Evolutionary conservation across 1,140 invertebrate genomes (phyloP).

Genomic region (Leguminivora glycinivorella): DNA sequence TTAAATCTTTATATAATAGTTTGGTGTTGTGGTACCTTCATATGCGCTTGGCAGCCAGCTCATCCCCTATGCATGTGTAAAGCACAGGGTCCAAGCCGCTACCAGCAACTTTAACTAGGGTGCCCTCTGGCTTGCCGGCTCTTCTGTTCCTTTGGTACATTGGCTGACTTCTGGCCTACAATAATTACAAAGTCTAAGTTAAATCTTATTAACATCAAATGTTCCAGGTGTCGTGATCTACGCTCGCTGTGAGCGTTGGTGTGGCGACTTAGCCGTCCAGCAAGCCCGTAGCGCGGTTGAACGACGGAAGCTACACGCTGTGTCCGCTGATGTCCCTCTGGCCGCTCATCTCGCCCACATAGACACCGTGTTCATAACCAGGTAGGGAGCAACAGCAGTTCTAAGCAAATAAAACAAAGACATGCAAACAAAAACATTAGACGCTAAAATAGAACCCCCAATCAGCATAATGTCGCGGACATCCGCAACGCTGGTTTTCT

Average conservation of each 20-base stretch:
- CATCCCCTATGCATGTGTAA: conserved; percentile 56
- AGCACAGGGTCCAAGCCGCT: conserved; percentile 54
- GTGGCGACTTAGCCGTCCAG: conserved; percentile 66
- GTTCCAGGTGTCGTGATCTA: conserved; percentile 72
- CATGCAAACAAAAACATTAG: no score
- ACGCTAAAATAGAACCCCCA: no score
- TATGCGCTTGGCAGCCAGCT: conserved; percentile 69
- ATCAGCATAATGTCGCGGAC: no score
- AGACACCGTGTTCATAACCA: conserved; percentile 76
- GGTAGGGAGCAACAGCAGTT: conserved; percentile 48
- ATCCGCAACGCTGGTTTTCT: no score
- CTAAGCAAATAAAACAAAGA: no score
- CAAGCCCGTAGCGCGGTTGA: conserved; percentile 57
- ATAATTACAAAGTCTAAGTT: no score
- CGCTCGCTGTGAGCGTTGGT: conserved; percentile 72
- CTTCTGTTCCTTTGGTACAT: no score
- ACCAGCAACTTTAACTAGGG: no score
- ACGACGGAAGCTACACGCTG: conserved; percentile 52
- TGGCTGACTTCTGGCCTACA: no score
- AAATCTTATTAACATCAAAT: conserved; percentile 3
- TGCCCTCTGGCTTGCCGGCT: no score
- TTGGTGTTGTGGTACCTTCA: conserved; percentile 59
- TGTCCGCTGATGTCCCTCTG: conserved; percentile 48
- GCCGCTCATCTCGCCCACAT: conserved; percentile 65
- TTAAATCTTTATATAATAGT: not conserved